Percentiles rank a stretch among this genome's conserved stretches.
phyloP scores from a whole-genome alignment of 1,140 invertebrate genomes.

The Cephus cinctus region DNA sequence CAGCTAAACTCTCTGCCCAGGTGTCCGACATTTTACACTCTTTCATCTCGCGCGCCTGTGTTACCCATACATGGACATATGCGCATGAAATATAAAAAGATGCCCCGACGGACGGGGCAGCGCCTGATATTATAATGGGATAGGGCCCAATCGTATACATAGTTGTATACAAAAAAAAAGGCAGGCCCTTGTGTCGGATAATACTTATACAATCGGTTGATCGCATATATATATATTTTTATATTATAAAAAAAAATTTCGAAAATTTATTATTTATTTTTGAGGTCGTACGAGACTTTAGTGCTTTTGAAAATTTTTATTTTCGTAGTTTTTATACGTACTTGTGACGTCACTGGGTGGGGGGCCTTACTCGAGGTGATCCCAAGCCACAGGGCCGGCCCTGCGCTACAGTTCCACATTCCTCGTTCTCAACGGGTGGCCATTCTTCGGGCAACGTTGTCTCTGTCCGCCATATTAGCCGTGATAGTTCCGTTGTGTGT shows the following conservation, averaged over 20 bases:
- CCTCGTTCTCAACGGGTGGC: conserved; percentile 52
- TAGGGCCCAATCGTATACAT: too few species aligned
- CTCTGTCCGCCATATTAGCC: conserved; percentile 42
- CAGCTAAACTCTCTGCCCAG: conserved; percentile 45
- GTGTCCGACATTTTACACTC: conserved; percentile 38
- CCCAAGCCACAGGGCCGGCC: too few species aligned
- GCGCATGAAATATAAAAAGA: conserved; percentile 17
- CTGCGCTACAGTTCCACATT: conserved; percentile 54
- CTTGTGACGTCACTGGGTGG: too few species aligned
- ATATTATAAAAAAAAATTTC: not conserved
- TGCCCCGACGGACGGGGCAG: conserved; percentile 19
- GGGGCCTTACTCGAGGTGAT: too few species aligned
- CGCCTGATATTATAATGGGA: conserved; percentile 39
- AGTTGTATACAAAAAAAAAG: too few species aligned
- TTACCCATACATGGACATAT: not conserved
- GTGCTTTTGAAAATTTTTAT: not conserved
- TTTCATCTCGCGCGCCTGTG: not conserved
- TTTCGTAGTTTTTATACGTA: too few species aligned
- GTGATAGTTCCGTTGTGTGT: conserved; percentile 51
- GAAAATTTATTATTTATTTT: too few species aligned
- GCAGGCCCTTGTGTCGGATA: not conserved
- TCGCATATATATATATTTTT: not conserved
- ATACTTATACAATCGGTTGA: not conserved
- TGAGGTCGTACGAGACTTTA: too few species aligned
- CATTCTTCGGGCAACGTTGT: conserved; percentile 38